A percentile compares a stretch with the other conserved stretches of the same genome.
Evolutionary conservation across 35 echinoderm and acorn worm species (phyloP).

Genomic region (Amphiura filiformis): DNA sequence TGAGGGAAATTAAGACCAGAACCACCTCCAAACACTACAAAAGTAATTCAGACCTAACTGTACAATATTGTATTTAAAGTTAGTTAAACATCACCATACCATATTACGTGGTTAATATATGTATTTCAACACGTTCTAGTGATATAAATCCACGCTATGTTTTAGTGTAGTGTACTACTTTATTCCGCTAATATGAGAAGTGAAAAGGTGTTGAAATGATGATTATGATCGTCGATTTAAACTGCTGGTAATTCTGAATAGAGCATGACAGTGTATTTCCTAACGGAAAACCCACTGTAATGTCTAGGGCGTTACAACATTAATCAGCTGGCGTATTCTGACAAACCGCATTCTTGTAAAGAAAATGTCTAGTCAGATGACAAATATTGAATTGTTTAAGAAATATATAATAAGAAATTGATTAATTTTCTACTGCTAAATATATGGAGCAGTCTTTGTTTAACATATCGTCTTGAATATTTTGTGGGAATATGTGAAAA

Average conservation of each 20-base stretch:
- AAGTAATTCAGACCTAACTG: no score
- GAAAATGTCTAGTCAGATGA: no score
- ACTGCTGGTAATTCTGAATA: not conserved
- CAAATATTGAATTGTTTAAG: no score
- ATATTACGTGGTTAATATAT: not conserved
- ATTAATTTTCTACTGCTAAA: no score
- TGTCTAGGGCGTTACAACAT: not conserved
- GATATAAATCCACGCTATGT: not conserved
- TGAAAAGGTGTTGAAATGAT: conserved; percentile 10
- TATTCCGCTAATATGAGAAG: not conserved
- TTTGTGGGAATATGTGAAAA: no score
- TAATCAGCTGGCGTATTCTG: not conserved
- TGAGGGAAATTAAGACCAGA: no score
- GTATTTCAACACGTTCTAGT: not conserved
- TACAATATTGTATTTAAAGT: no score
- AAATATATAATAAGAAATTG: no score
- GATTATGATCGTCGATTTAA: not conserved
- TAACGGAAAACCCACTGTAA: not conserved
- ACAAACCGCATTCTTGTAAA: no score
- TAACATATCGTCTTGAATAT: no score
- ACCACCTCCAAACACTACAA: no score
- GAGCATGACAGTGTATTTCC: not conserved
- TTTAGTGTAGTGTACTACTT: not conserved
- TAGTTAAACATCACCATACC: not conserved
- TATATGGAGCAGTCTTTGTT: no score